Evolutionary conservation across 1,140 invertebrate genomes (phyloP).

Genomic region (Lepidurus arcticus): DNA sequence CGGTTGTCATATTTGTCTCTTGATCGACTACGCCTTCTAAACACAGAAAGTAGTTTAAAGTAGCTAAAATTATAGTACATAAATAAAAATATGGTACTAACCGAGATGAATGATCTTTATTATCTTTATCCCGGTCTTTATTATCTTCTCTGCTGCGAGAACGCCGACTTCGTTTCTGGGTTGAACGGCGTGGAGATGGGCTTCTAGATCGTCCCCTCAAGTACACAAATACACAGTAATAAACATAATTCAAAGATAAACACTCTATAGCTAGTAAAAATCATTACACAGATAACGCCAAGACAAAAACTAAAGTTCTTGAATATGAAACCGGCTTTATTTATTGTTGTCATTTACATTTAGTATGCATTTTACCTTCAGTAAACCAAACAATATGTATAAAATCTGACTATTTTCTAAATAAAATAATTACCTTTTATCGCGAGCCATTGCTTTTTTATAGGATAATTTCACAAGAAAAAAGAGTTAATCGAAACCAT

Average conservation of each 20-base stretch:
- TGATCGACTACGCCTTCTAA: slow-evolving; percentile 24
- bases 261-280: too few species aligned
- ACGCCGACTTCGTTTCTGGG: slow-evolving; percentile 1
- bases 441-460: neutral
- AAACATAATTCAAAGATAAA: too few species aligned
- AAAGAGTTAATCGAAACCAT: neutral
- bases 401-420: neutral
- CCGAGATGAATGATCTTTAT: neutral
- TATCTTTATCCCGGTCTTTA: neutral
- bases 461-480: neutral
- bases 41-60: neutral
- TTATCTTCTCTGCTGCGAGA: neutral
- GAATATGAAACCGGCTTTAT: too few species aligned
- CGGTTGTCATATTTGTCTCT: slow-evolving; percentile 14
- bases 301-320: too few species aligned
- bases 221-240: too few species aligned
- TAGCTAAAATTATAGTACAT: neutral
- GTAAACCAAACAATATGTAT: neutral
- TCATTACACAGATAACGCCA: too few species aligned
- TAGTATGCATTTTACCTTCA: too few species aligned
- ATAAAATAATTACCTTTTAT: neutral
- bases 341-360: too few species aligned
- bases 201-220: neutral
- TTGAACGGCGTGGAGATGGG: neutral
- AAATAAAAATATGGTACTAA: neutral